Conservation (phyloP, 1,140 invertebrate genomes). For the Pogonomyrmex californicus region DNA sequence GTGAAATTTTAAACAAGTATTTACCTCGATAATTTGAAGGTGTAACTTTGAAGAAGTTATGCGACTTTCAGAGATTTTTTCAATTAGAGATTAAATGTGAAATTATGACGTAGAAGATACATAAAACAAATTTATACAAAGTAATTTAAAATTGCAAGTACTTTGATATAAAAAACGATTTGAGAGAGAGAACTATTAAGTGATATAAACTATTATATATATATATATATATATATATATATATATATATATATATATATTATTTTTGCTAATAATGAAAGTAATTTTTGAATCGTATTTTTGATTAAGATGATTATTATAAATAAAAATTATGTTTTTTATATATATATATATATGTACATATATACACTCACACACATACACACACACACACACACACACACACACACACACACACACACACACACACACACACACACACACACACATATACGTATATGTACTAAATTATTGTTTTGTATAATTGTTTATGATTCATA, state of each 20-base stretch:
- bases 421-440: no score
- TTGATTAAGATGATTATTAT: no score
- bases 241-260: no score
- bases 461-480: not conserved
- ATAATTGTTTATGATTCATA: not conserved
- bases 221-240: no score
- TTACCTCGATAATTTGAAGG: slow-evolving; percentile 43
- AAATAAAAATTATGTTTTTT: not conserved
- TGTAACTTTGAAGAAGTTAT: slow-evolving; percentile 31
- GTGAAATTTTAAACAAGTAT: slow-evolving; percentile 36
- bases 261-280: no score
- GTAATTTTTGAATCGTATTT: no score
- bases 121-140: not conserved
- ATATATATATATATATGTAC: no score
- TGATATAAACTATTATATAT: not conserved
- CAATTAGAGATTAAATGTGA: not conserved
- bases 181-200: not conserved
- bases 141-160: not conserved
- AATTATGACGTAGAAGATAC: not conserved
- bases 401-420: no score
- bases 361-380: no score
- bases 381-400: no score
- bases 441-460: no score
- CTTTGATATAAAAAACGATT: not conserved
- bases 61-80: slow-evolving; percentile 17